Base-by-base conservation (phyloP, 1,140 invertebrate species). In the Ganaspis sp. region DNA sequence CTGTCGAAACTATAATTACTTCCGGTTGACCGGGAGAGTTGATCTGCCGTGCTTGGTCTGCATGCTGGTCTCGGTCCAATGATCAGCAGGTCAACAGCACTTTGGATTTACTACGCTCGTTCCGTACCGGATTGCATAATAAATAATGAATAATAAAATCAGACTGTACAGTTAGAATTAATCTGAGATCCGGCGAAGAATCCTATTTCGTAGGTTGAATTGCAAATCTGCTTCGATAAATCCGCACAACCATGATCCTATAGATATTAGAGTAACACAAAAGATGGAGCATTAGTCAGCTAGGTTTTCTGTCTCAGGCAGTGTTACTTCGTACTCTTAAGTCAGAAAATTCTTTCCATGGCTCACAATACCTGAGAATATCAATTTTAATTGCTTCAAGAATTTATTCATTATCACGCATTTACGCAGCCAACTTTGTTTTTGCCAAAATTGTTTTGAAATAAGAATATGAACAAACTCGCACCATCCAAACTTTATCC, bases 11-110 rank as follows among this genome's bases (percentile, higher is more conserved):
- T 23, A 37, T 81, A 80, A 81, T 81, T 77, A 83, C 76, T 81
- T 83, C 82, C 79, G 82, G 82, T 81, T 80, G 34, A 75, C 37
- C 70, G 73, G 75, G 74, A 76, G 74, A 79, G 77, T 77, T 79
- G 70, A 83, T 81, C 42, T 77, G 37, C 79, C 78, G 80, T 78
- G 79, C 81, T 40, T 77, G 70, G 76, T 38, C 74, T 76, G 78
- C 75, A 75, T 80, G 83, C 78, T 77, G 83, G 88, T 90, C 81
- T 87, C 88, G 88, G 87, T 90, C 88, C 87, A 90, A 84, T 79
- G 88, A 88, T 78, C 83, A 70, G 71, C 74, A 80, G 87, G 87
- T 90, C 89, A 89, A 90, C 88, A 90, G 89, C 88, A 89, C 86
- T 83, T 81, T 80, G 78, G 80, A 89, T 87, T 88, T 84, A 87